Conservation (phyloP, 2,888 invertebrate species). For the Ormyrus thymus region DNA sequence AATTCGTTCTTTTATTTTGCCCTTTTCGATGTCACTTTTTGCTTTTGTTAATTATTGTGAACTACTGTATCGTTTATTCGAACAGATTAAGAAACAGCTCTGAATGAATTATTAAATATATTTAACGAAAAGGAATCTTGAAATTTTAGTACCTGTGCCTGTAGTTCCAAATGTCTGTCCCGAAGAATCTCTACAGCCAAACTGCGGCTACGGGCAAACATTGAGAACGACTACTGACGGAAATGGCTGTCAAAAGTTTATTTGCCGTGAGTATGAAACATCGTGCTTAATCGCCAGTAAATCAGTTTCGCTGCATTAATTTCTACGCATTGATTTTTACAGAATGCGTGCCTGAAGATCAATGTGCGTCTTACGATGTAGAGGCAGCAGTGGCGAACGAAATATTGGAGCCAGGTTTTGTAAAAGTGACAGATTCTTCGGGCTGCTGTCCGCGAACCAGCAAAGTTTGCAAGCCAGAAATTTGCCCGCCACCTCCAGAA, state of each 20-base stretch:
- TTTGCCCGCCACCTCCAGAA: slow-evolving; percentile 79
- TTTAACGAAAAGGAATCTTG: too few species aligned
- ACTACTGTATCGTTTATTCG: not conserved
- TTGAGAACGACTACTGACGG: slow-evolving; percentile 81
- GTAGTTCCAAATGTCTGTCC: slow-evolving; percentile 1
- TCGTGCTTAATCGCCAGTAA: too few species aligned
- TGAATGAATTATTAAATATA: too few species aligned
- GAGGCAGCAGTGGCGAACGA: slow-evolving; percentile 72
- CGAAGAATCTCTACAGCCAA: slow-evolving; percentile 81
- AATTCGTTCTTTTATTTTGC: slow-evolving; percentile 60
- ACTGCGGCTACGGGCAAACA: slow-evolving; percentile 84
- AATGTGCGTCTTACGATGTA: slow-evolving; percentile 77
- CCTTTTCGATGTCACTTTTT: too few species aligned
- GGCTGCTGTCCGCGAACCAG: slow-evolving; percentile 84
- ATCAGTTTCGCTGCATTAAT: too few species aligned
- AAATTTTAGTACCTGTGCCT: not conserved
- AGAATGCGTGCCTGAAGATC: slow-evolving; percentile 85
- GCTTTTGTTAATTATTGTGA: too few species aligned
- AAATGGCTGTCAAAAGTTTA: slow-evolving; percentile 83
- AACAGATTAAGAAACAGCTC: not conserved
- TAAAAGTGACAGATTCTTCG: slow-evolving; percentile 77
- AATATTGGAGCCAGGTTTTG: slow-evolving; percentile 80
- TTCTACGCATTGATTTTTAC: slow-evolving; percentile 14
- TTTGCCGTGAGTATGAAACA: slow-evolving; percentile 79
- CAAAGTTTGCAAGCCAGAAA: slow-evolving; percentile 79